Conservation (phyloP, 1,140 invertebrate genomes). For the Goniozus legneri region DNA sequence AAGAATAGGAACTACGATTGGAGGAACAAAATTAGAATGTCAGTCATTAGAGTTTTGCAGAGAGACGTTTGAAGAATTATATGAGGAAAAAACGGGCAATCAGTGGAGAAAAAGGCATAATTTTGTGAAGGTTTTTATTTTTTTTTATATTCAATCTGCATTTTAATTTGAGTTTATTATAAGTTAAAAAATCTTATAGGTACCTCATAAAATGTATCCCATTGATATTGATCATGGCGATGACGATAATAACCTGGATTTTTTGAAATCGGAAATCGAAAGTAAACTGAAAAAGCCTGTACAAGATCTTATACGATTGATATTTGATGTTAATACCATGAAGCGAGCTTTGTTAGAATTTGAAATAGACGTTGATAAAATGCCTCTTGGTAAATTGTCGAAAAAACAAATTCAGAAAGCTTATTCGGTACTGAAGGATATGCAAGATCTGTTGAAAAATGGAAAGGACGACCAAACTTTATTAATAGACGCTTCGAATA, state of each 20-base stretch:
- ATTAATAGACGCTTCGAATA: constrained; percentile 83
- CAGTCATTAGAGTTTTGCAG: constrained; percentile 62
- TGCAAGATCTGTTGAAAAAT: constrained; percentile 64
- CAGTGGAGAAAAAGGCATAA: constrained; percentile 64
- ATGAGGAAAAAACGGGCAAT: constrained; percentile 85
- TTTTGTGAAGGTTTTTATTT: constrained; percentile 65
- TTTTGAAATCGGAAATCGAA: constrained; percentile 43
- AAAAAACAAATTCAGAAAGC: constrained; percentile 86
- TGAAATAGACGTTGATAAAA: constrained; percentile 94
- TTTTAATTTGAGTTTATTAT: neutral
- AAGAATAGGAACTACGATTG: constrained; percentile 90
- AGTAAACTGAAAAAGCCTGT: constrained; percentile 75
- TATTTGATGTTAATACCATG: constrained; percentile 92
- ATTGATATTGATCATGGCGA: constrained; percentile 87
- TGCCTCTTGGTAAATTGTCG: constrained; percentile 96
- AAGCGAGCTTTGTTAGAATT: constrained; percentile 91
- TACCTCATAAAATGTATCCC: constrained; percentile 79
- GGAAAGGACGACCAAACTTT: constrained; percentile 50
- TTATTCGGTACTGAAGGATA: constrained; percentile 76
- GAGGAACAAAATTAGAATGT: constrained; percentile 72
- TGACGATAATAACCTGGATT: constrained; percentile 34
- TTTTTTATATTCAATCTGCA: neutral
- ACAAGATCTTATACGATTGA: constrained; percentile 78
- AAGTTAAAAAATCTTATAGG: neutral
- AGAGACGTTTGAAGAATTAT: constrained; percentile 65